Evolutionary conservation across 2,888 invertebrate species (phyloP), one percentile per base, ranked within the genome.

Genomic region (Amblyjoppa fuscipennis): DNA sequence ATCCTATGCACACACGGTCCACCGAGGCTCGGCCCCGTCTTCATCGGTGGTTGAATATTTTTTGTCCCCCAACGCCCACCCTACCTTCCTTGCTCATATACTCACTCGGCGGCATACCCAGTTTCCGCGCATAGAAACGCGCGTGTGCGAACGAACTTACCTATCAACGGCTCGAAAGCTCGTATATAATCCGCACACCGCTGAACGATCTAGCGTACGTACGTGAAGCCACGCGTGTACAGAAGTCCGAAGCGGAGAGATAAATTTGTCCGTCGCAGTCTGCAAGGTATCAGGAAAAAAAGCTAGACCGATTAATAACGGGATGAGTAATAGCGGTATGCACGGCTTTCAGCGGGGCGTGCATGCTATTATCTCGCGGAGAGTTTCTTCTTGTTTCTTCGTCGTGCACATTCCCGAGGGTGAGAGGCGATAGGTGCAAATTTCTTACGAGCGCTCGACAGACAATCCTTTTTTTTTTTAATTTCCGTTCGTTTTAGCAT

Each of bases 251-350:
- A 77, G 64, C 83, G 71, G 73, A 80, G 68, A 51, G 80, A 83
- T 49, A 69, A 83, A 76, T 85, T 85, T 83, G 73, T 73, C 80
- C 66, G 53, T 75, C 31, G 78, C 77, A 38, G 69, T 64, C 75
- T 75, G 82, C 31, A 49, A 49, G 31, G 28, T 59, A 83, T 76
- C 80, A 83, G 76, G 61, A 80, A 85, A 85, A 81, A 83, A 75
- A 69, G 45, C 51, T 34, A 41, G 20, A 80, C 71, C 71, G 76
- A 85, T 85, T 85, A 75, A 83, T 83, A 83, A 83, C 76, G 73
- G 53, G 85, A 83, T 85, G 83, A 85, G 85, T 85, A 76, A 85
- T 83, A 49, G 70, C 34, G 28, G 45, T 41, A 75, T 31, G 75
- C 28, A 34, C 31, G 70, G 75, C 61, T 80, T 79, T 82, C 45